A percentile compares a stretch with the other conserved stretches of the same genome.
Conservation (phyloP, 2,113 vertebrate genomes). For the Zosterops borbonicus region DNA sequence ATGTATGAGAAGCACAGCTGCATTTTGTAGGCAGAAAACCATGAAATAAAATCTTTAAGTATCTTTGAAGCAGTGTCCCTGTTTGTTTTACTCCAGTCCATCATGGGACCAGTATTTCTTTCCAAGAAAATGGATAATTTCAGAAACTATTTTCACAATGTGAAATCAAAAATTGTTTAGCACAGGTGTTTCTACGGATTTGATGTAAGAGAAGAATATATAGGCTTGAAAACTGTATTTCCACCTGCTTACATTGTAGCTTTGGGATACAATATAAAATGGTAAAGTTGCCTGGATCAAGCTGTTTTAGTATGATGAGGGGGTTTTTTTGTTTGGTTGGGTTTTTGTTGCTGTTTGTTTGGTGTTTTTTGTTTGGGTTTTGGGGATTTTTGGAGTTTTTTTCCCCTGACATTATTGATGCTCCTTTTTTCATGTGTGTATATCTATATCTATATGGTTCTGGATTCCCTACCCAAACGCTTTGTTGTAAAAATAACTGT, state of each 20-base stretch:
- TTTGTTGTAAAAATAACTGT: neutral
- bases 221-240: neutral
- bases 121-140: neutral
- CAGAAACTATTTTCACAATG: neutral
- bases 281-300: neutral
- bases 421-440: neutral
- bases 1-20: neutral
- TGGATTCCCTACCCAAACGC: neutral
- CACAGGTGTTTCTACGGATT: neutral
- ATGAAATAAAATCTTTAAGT: neutral
- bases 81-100: neutral
- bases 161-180: neutral
- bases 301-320: neutral
- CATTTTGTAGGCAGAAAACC: neutral
- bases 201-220: neutral
- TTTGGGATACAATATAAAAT: neutral
- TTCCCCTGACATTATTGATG: neutral
- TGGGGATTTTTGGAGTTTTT: fast-evolving
- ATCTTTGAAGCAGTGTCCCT: neutral
- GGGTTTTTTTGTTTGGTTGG: neutral
- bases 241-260: neutral
- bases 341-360: too few relatives aligned
- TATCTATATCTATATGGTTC: neutral
- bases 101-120: neutral
- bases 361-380: neutral